Evolutionary conservation across 2,888 invertebrate genomes (phyloP).

Genomic region (Abrostola triplasia): DNA sequence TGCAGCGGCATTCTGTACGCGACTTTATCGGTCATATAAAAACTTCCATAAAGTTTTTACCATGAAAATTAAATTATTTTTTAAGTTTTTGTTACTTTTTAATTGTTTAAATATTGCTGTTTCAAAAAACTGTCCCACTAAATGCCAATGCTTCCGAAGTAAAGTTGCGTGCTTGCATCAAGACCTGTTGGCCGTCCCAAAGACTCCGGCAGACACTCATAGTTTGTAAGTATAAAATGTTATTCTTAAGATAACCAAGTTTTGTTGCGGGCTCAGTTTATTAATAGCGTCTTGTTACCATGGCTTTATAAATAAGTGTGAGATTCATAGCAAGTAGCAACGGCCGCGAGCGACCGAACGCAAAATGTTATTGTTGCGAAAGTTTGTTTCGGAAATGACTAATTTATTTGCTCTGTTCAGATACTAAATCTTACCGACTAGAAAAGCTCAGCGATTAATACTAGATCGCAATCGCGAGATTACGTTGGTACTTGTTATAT

Average conservation of each 20-base stretch:
- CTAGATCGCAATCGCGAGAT: background rate
- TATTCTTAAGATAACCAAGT: slow-evolving; percentile 44
- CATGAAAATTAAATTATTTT: slow-evolving; percentile 62
- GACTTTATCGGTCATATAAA: slow-evolving; percentile 18
- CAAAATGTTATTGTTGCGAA: slow-evolving; percentile 68
- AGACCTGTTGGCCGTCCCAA: slow-evolving; percentile 71
- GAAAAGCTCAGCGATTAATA: slow-evolving; percentile 35
- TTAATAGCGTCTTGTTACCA: slow-evolving; percentile 53
- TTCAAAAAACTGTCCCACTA: slow-evolving; percentile 69
- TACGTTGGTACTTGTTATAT: slow-evolving; percentile 4
- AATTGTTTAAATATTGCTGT: slow-evolving; percentile 56
- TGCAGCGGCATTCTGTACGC: slow-evolving; percentile 33
- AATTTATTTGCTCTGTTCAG: slow-evolving; percentile 40
- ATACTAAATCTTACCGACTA: slow-evolving; percentile 13
- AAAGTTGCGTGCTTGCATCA: slow-evolving; percentile 75
- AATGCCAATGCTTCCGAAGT: slow-evolving; percentile 74
- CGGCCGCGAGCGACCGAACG: slow-evolving; percentile 38
- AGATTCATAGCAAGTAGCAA: slow-evolving; percentile 52
- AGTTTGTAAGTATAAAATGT: slow-evolving; percentile 74
- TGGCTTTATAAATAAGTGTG: slow-evolving; percentile 62
- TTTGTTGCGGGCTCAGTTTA: slow-evolving; percentile 40
- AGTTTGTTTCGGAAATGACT: slow-evolving; percentile 52
- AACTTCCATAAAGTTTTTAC: slow-evolving; percentile 20
- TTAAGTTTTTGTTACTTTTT: slow-evolving; percentile 67
- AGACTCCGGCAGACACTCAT: slow-evolving; percentile 70